Conservation (phyloP, 2,888 invertebrate genomes). For the Pristionchus mayeri region DNA sequence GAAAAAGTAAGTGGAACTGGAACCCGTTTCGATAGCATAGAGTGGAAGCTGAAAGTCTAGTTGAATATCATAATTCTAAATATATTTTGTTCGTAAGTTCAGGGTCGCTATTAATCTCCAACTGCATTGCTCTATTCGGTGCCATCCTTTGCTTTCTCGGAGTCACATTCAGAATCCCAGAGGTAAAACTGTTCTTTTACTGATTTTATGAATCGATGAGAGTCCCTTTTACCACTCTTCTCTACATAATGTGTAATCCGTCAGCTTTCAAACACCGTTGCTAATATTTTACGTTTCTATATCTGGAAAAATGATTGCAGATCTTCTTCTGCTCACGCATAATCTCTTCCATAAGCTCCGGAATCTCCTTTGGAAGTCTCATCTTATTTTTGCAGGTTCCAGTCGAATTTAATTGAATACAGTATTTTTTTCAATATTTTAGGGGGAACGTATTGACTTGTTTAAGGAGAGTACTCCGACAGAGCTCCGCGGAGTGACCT, state of each 20-base stretch:
- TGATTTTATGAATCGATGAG: too few relatives aligned
- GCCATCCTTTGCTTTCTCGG: conserved; percentile 53
- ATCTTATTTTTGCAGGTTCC: conserved; percentile 63
- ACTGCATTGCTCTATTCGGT: conserved; percentile 56
- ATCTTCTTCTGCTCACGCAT: conserved; percentile 61
- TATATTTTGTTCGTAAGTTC: too few relatives aligned
- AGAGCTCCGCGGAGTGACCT: conserved; percentile 58
- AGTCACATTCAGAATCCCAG: conserved; percentile 30
- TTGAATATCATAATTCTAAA: too few relatives aligned
- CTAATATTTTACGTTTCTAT: too few relatives aligned
- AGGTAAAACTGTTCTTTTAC: conserved; percentile 7
- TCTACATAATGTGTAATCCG: too few relatives aligned
- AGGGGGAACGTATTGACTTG: not conserved
- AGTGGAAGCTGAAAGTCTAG: not conserved
- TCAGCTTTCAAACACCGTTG: too few relatives aligned
- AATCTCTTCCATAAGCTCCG: conserved; percentile 58
- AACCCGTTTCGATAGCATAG: too few relatives aligned
- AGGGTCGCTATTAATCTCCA: conserved; percentile 60
- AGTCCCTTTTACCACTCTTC: too few relatives aligned
- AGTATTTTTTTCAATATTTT: too few relatives aligned
- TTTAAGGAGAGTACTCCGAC: conserved; percentile 65
- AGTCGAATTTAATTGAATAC: not conserved
- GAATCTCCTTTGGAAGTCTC: conserved; percentile 65
- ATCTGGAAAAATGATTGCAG: too few relatives aligned
- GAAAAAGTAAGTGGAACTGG: conserved; percentile 57